Evolutionary conservation across 2,113 vertebrate species (phyloP).

Genomic region (Anseranas semipalmata): DNA sequence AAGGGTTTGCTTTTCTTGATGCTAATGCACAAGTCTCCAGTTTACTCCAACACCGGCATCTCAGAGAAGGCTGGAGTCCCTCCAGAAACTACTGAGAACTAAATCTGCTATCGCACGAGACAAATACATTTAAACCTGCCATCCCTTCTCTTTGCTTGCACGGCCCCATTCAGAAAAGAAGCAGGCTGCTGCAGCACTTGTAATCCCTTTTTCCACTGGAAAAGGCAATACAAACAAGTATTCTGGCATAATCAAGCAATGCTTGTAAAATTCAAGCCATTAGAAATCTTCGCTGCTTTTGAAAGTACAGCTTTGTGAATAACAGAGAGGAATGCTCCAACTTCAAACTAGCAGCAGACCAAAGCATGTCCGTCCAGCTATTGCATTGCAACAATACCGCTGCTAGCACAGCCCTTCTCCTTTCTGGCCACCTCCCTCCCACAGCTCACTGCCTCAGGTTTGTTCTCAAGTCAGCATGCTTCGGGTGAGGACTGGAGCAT

Average conservation of each 20-base stretch:
- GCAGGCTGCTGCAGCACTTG: background rate
- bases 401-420: background rate
- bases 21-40: background rate
- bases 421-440: background rate
- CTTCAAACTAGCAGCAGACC: accelerated
- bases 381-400: accelerated
- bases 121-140: background rate
- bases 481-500: background rate
- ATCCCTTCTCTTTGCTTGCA: background rate
- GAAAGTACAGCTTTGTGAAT: background rate
- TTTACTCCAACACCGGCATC: background rate
- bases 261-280: background rate
- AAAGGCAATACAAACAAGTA: background rate
- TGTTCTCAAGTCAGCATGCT: background rate
- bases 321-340: background rate
- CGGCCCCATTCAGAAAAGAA: background rate
- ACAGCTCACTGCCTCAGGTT: background rate
- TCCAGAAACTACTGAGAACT: background rate
- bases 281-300: background rate
- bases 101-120: background rate
- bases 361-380: background rate
- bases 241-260: background rate
- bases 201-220: background rate
- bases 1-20: background rate
- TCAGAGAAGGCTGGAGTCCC: background rate